Conservation (phyloP, 2,113 vertebrate genomes). For the Geothlypis trichas region DNA sequence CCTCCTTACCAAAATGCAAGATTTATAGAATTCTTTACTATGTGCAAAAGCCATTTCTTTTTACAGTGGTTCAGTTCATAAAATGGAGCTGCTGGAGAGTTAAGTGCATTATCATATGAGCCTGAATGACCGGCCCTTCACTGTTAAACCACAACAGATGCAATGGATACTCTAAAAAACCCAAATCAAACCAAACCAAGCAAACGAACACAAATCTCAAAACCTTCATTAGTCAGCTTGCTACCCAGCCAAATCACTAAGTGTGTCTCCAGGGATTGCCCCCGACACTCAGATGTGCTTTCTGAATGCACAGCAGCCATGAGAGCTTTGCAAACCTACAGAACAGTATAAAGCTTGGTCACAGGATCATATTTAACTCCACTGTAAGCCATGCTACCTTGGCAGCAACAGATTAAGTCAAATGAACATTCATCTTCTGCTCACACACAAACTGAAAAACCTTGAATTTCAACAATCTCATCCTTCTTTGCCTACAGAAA, state of each 20-base stretch:
- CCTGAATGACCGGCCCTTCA: background rate
- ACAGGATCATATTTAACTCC: background rate
- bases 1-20: background rate
- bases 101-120: background rate
- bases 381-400: background rate
- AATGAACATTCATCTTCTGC: background rate
- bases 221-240: background rate
- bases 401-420: background rate
- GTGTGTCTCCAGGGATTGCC: background rate
- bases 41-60: background rate
- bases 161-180: background rate
- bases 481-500: background rate
- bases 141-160: background rate
- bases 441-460: background rate
- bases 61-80: background rate
- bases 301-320: fast-evolving
- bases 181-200: background rate
- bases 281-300: background rate
- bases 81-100: background rate
- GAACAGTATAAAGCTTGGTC: background rate
- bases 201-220: background rate
- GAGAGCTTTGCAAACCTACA: background rate
- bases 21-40: background rate
- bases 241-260: background rate
- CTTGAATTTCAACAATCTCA: background rate